Evolutionary conservation across 2,888 invertebrate genomes (phyloP), one percentile per base, ranked within the genome.

Genomic region (Hesperia comma): DNA sequence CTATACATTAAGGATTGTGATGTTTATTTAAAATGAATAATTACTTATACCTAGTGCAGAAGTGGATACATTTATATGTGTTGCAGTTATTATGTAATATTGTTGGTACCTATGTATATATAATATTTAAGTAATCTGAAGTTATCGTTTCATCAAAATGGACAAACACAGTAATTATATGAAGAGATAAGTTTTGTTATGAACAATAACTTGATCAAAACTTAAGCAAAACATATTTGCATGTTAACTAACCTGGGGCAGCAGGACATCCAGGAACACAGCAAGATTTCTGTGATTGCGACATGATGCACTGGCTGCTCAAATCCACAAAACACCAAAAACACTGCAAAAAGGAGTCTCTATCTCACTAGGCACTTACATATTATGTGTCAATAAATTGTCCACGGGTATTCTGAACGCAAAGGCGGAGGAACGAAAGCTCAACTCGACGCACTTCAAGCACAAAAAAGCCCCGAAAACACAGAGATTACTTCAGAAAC

Each of bases 311-410:
- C 43, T 43, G n/a, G 43, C 15, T 43, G 43, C 43, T 15, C 15
- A 43, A 43, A 15, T n/a, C n/a, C 43, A 43, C 43, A 43, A 43
- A 43, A 43, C 43, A n/a, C 43, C 43, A 15, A 43, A 43, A n/a
- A n/a, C 37, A 37, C 37, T 37, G 6, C 37, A 12, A n/a, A 43
- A n/a, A 43, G n/a, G 43, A 43, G 43, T 43, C 43, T 43, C 43
- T 43, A n/a, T 43, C 43, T 43, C 43, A 4, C 14, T n/a, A n/a
- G 10, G 43, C n/a, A n/a, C n/a, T 15, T 15, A n/a, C n/a, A n/a
- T n/a, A n/a, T n/a, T n/a, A 43, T n/a, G 43, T 43, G 43, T 43
- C 43, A 14, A n/a, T n/a, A n/a, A n/a, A n/a, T n/a, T n/a, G n/a
- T n/a, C n/a, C n/a, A 43, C 43, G 15, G n/a, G 43, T 43, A 43